Evolutionary conservation across 2,797 vertebrate genomes (phyloP).

Genomic region (Trachops cirrhosus): DNA sequence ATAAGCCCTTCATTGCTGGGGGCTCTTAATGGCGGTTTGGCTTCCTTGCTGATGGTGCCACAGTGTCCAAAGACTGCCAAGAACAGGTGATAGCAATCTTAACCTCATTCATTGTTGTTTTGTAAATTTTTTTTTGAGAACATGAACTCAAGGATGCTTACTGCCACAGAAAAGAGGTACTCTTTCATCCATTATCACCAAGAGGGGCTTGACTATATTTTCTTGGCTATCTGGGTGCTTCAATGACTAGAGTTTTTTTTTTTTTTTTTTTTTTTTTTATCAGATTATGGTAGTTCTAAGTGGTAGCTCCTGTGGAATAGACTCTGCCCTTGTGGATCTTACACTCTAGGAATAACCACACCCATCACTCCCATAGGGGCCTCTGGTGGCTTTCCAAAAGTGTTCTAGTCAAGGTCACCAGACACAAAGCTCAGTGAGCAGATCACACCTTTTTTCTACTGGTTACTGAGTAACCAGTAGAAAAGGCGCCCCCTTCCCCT

Average conservation of each 20-base stretch:
- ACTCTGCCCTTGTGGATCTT: not conserved
- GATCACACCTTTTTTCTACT: not conserved
- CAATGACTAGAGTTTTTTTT: not conserved
- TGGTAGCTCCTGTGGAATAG: not conserved
- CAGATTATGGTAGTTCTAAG: not conserved
- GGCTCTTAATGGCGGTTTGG: not conserved
- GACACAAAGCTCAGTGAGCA: not conserved
- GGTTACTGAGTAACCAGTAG: not conserved
- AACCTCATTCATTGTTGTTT: not conserved
- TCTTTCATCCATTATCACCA: not conserved
- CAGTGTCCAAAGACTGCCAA: not conserved
- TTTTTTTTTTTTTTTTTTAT: conserved; percentile 11
- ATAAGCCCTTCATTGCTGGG: not conserved
- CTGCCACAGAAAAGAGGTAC: not conserved
- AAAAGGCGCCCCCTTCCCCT: not conserved
- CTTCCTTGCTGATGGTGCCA: not conserved
- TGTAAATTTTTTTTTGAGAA: not conserved
- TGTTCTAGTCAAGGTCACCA: not conserved
- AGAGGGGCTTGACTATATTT: not conserved
- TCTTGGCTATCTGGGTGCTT: not conserved
- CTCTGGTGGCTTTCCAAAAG: not conserved
- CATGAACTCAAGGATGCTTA: not conserved
- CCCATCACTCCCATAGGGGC: not conserved
- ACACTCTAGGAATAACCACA: not conserved
- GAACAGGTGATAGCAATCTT: not conserved